Conservation (phyloP, 2,113 vertebrate genomes). For the Melospiza georgiana region DNA sequence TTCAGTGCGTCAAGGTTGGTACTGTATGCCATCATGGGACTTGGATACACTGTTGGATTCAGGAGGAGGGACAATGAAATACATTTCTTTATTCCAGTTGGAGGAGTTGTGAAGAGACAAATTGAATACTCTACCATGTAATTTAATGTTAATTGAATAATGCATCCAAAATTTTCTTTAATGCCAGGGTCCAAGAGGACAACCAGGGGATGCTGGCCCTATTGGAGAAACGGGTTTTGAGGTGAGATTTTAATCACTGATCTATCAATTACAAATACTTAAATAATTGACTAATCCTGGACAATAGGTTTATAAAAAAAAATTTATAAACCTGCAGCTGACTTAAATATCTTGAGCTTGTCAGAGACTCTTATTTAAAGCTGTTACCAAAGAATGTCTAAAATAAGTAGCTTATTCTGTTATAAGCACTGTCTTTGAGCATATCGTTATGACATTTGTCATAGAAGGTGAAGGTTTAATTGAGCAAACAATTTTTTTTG, state of each 20-base stretch:
- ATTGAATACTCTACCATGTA: background rate
- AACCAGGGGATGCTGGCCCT: conserved; percentile 84
- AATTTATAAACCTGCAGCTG: background rate
- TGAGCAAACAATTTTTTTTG: background rate
- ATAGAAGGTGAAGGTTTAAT: background rate
- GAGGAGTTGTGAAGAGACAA: background rate
- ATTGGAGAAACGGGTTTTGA: conserved; percentile 88
- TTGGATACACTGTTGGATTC: background rate
- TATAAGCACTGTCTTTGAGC: background rate
- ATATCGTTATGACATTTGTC: background rate
- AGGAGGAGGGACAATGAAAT: background rate
- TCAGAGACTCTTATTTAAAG: background rate
- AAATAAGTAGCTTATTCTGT: background rate
- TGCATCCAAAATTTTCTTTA: conserved; percentile 59
- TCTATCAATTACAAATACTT: background rate
- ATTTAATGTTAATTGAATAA: background rate
- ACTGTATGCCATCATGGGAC: background rate
- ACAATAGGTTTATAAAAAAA: background rate
- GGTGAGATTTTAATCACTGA: conserved; percentile 70
- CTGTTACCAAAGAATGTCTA: background rate
- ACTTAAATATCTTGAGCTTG: background rate
- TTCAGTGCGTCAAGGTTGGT: background rate
- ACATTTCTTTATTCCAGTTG: background rate
- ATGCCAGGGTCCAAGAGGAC: conserved; percentile 87
- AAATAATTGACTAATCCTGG: background rate